Evolutionary conservation across 2,888 invertebrate genomes (phyloP), one percentile per base, ranked within the genome.

Genomic region (Phyllotreta cruciferae): DNA sequence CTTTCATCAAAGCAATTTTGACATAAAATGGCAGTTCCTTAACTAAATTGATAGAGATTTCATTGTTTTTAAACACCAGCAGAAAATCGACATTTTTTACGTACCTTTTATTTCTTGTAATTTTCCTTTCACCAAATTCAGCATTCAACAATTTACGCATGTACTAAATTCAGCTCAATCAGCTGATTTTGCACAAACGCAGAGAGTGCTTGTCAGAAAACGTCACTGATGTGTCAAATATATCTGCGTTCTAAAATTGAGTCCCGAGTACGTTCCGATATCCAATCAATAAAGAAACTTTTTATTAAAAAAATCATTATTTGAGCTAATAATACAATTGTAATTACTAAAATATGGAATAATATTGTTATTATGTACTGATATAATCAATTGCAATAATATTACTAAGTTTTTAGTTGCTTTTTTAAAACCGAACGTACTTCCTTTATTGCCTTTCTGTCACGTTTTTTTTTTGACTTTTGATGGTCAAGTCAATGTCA

Each of bases 81-180:
- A 34, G 7, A 41, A 57, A 35, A 49, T 41, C 13, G 35, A 41
- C 11, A 49, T 39, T 41, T 35, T 57, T 49, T 50, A 34, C 57
- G 50, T 50, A 57, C 57, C 57, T 52, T 24, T 57, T 57, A 50
- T 49, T 57, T 57, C 41, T 49, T 49, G 57, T 49, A 24, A 50
- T 50, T 50, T 57, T 57, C 57, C 57, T 57, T 50, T 57, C 57
- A 57, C 57, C 50, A 49, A 57, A 50, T 57, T 57, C 50, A 50
- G 57, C 41, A 50, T 50, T 57, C 49, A 57, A 57, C 50, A 57
- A 57, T 39, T 57, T 57, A 57, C 49, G 57, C 57, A 57, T 57
- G 57, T 57, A 57, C 50, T 57, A 57, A 56, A 49, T 57, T 57
- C 57, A 57, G 47, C 56, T 47, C 56, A 44, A 34, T 49, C 56